Evolutionary conservation across 1,140 invertebrate species (phyloP).

Genomic region (Neotoxoptera formosana): DNA sequence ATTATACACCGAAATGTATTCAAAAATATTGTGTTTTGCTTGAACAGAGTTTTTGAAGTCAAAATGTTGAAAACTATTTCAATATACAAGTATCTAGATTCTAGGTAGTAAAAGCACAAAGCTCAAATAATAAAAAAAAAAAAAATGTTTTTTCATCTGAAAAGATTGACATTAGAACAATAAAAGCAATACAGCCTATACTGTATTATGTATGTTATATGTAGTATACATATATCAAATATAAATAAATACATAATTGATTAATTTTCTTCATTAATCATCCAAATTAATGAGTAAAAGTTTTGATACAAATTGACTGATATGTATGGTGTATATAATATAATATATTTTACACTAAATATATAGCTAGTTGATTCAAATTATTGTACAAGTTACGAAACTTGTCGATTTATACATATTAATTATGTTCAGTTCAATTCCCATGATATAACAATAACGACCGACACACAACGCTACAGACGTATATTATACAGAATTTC

Average conservation of each 20-base stretch:
- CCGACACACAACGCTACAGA: neutral
- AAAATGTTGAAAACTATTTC: slow-evolving; percentile 14
- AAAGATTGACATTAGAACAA: neutral
- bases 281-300: neutral
- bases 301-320: slow-evolving; percentile 3
- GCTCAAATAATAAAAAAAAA: slow-evolving; percentile 4
- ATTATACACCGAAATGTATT: neutral
- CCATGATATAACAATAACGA: neutral
- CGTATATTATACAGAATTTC: neutral
- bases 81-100: neutral
- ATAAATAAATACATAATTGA: slow-evolving; percentile 14
- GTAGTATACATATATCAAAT: neutral
- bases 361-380: neutral
- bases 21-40: neutral
- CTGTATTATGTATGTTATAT: neutral
- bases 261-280: slow-evolving; percentile 14
- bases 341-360: neutral
- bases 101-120: neutral
- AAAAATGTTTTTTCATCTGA: neutral
- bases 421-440: neutral
- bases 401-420: slow-evolving; percentile 13
- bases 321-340: neutral
- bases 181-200: neutral
- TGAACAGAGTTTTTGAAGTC: neutral
- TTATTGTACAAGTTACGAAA: slow-evolving; percentile 21